Base-by-base conservation (phyloP, 2,888 invertebrate species). In the Ornithoptera alexandrae region DNA sequence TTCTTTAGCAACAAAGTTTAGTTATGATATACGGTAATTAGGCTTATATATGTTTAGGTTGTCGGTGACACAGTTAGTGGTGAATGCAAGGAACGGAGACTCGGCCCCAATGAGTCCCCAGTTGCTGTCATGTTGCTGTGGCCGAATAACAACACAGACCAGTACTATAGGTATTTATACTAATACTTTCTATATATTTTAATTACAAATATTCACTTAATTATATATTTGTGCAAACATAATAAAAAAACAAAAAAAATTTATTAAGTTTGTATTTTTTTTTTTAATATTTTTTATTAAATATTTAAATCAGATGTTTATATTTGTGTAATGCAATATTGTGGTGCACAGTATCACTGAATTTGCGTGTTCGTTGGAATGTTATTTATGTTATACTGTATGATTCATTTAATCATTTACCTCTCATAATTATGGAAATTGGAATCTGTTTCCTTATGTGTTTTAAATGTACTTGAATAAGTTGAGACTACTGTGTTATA, bases 41-140 rank as follows among this genome's bases (percentile, higher is more conserved):
- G 1, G 8, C 57, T 57, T 6, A 57, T 57, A 6, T 6, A 18
- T 69, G 30, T 50, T 53, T 46, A 90, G 93, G 97, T 97, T 77
- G 96, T 97, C 79, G 97, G 97, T 71, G 96, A 96, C 86, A 95
- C 96, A 74, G 94, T 96, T 77, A 97, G 97, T 70, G 97, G 97
- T 57, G 97, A 98, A 84, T 98, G 98, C 88, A 98, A 98, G 84
- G 98, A 98, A 90, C 93, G 98, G 73, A 94, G 98, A 73, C 94
- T 98, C 70, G 97, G 97, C 18, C 94, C 96, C 57, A 94, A 94
- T 76, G 97, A 97, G 85, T 96, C 96, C 81, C 97, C 97, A 6
- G 96, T 97, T 56, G 96, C 96, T 59, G 94, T 96, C 72, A 97
- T 96, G 96, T 92, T 96, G 82, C 91, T 97, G 61, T 97, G 97